Percentiles rank a stretch among this genome's conserved stretches.
Evolutionary conservation across 2,113 vertebrate genomes (phyloP).

Genomic region (Istiophorus platypterus): DNA sequence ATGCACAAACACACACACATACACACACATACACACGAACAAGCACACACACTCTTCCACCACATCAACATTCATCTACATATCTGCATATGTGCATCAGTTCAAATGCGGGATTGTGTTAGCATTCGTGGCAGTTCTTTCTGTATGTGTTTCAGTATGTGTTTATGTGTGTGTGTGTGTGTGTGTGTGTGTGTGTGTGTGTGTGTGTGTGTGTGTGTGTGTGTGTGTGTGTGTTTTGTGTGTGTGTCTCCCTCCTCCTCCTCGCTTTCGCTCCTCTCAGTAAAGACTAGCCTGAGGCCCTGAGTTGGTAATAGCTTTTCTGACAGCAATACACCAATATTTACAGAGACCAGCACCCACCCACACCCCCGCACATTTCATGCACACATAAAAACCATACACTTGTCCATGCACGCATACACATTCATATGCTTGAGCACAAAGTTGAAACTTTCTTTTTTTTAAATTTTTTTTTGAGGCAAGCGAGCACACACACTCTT

Average conservation of each 20-base stretch:
- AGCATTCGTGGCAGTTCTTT: slow-evolving; percentile 39
- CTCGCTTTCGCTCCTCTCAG: slow-evolving; percentile 65
- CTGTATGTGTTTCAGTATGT: slow-evolving; percentile 14
- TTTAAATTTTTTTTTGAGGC: slow-evolving; percentile 26
- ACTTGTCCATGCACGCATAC: slow-evolving; percentile 31
- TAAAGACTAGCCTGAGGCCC: slow-evolving; percentile 78
- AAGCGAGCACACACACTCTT: slow-evolving; percentile 33
- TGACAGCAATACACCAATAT: slow-evolving; percentile 83
- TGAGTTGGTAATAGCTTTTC: slow-evolving; percentile 83
- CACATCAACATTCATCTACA: slow-evolving; percentile 70
- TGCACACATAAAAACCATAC: slow-evolving; percentile 66
- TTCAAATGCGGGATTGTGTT: slow-evolving; percentile 47
- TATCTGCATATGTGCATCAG: slow-evolving; percentile 34
- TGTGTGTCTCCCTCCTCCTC: slow-evolving; percentile 37
- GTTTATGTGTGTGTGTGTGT: neutral
- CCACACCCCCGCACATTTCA: slow-evolving; percentile 71
- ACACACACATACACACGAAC: too few species aligned
- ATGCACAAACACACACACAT: slow-evolving; percentile 2
- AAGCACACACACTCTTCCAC: slow-evolving; percentile 27
- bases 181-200: slow-evolving; percentile 1
- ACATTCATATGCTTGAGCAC: slow-evolving; percentile 31
- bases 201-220: neutral
- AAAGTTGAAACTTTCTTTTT: slow-evolving; percentile 13
- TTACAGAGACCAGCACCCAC: slow-evolving; percentile 80
- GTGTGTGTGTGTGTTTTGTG: slow-evolving; percentile 9